Evolutionary conservation across 2,888 invertebrate genomes (phyloP), one percentile per base, ranked within the genome.

Genomic region (Xylocampa areola): DNA sequence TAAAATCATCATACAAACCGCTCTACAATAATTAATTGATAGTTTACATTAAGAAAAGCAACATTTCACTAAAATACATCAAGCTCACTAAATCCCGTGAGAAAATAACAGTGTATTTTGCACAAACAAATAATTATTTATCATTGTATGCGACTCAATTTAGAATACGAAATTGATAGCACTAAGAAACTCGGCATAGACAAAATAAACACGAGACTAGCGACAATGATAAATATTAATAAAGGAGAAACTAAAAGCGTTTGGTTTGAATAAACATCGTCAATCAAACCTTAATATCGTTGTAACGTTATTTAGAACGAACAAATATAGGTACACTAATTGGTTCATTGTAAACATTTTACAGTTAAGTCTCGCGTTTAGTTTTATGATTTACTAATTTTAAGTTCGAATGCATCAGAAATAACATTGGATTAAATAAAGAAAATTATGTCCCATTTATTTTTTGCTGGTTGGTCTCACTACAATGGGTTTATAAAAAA

Each of bases 261-360:
- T 61, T 53, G 11, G 37, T 72, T 58, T 23, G 51, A 41, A 53
- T 51, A 68, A 68, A 68, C 65, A 62, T 67, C 65, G 72, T 62
- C 51, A 64, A 73, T 68, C 65, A 68, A 55, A 68, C 37, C 58
- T 54, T 59, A 55, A 70, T 61, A 55, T 41, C 47, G 47, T 59
- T 40, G 49, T 49, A 51, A 48, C 51, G 54, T 51, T 70, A 69
- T 73, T 71, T 58, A 66, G 48, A 39, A 27, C 39, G 45, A 59
- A 71, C 68, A 77, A 79, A 76, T 70, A 77, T 39, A n/a, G n/a
- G n/a, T n/a, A 53, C 52, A 40, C 67, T 84, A 85, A 86, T 85
- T 85, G 80, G 71, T 68, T 76, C 68, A 79, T 63, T 65, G 69
- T 78, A 76, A 81, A 78, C 66, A 79, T 73, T 73, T 53, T 25